Conservation (phyloP, 2,888 invertebrate genomes). For the Andricus curvator region DNA sequence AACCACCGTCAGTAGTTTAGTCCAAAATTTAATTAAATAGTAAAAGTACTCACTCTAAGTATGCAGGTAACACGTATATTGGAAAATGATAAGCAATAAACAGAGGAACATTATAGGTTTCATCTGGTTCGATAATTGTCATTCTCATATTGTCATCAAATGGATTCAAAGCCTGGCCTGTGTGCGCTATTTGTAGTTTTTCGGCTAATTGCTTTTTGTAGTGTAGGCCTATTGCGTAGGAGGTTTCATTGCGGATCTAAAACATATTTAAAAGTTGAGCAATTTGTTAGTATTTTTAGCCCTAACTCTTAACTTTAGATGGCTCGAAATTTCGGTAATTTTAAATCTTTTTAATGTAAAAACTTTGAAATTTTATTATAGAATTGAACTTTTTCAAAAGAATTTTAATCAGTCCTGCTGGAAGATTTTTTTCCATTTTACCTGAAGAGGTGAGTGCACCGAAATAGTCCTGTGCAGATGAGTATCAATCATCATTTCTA, state of each 20-base stretch:
- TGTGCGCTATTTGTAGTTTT: conserved; percentile 82
- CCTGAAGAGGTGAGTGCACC: conserved; percentile 88
- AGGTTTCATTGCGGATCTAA: conserved; percentile 88
- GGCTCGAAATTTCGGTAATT: too few relatives aligned
- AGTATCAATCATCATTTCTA: conserved; percentile 83
- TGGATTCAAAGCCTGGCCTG: conserved; percentile 86
- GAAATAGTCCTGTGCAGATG: conserved; percentile 80
- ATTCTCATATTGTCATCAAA: conserved; percentile 87
- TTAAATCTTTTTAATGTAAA: too few relatives aligned
- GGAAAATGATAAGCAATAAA: conserved; percentile 90
- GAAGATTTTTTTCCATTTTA: conserved; percentile 70
- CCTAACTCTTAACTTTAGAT: too few relatives aligned
- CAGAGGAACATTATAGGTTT: conserved; percentile 87
- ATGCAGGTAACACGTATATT: conserved; percentile 86
- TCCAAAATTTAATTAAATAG: too few relatives aligned
- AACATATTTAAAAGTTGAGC: neutral
- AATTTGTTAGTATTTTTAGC: neutral
- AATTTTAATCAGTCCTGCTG: neutral
- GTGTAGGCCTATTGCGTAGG: conserved; percentile 86
- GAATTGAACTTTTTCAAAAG: too few relatives aligned
- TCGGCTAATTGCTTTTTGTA: conserved; percentile 87
- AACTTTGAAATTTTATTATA: too few relatives aligned
- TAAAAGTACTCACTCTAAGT: conserved; percentile 83
- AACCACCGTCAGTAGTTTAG: neutral
- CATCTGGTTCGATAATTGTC: conserved; percentile 86